Percentiles rank a stretch among this genome's conserved stretches.
These are phyloP conservation scores for Vombatus ursinus DNA, from an alignment of 2,113 vertebrate species.

Conservation along the genomic window DNA sequence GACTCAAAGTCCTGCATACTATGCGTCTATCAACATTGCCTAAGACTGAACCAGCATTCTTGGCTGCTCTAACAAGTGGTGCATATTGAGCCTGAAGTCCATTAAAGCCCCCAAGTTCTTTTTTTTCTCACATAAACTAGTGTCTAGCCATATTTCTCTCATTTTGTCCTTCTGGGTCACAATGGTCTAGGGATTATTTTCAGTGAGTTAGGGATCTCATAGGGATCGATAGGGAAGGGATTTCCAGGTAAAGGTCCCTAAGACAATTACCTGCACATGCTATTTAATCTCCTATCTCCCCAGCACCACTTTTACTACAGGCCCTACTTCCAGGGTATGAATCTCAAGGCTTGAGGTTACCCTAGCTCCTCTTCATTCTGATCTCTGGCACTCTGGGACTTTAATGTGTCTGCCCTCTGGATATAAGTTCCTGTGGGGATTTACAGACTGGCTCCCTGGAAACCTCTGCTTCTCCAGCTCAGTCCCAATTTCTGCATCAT, in stretches of 20 bases:
- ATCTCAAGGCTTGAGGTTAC: background rate
- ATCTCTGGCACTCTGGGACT: too few species aligned
- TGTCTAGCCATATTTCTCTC: background rate
- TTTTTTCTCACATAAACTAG: background rate
- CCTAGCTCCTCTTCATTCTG: background rate
- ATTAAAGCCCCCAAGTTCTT: too few species aligned
- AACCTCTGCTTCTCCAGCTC: too few species aligned
- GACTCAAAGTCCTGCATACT: background rate
- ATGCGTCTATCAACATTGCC: background rate
- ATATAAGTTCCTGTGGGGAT: background rate
- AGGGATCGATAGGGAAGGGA: background rate
- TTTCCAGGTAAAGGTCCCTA: too few species aligned
- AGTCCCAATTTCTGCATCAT: background rate
- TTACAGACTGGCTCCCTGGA: background rate
- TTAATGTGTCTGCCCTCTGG: background rate
- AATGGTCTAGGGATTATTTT: background rate
- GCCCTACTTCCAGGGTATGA: background rate
- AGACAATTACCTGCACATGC: background rate
- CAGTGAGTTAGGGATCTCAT: background rate
- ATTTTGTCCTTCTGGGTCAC: background rate
- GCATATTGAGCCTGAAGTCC: background rate
- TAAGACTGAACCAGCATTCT: background rate
- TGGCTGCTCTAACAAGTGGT: background rate
- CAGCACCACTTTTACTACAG: background rate
- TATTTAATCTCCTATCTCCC: background rate